phyloP scores from a whole-genome alignment of 2,797 vertebrate species.

The Percopsis omiscomaycus region DNA sequence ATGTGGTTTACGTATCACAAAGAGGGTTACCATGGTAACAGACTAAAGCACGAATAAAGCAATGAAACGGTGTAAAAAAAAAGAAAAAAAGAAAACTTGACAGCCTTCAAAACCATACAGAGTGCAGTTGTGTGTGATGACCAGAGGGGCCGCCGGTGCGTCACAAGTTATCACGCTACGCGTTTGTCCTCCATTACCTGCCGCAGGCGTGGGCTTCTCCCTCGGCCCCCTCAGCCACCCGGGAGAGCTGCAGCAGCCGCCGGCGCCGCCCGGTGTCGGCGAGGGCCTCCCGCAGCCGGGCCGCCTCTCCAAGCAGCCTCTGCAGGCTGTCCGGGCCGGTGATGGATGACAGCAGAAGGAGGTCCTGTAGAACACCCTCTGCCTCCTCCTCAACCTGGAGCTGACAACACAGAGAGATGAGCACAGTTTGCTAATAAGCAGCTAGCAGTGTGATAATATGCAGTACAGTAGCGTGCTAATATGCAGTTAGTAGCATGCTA shows the following conservation, averaged over 20 bases:
- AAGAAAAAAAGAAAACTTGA: too few species aligned
- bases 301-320: slow-evolving; percentile 70
- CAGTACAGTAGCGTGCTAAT: neutral
- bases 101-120: too few species aligned
- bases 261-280: slow-evolving; percentile 43
- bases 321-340: slow-evolving; percentile 68
- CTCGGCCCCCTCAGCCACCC: slow-evolving; percentile 78
- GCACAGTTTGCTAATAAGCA: neutral
- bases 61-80: too few species aligned
- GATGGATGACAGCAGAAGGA: slow-evolving; percentile 67
- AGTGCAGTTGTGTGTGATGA: too few species aligned
- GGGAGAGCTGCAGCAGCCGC: slow-evolving; percentile 76
- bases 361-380: slow-evolving; percentile 77
- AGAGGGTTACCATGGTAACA: too few species aligned
- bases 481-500: too few species aligned
- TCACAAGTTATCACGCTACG: too few species aligned
- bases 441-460: neutral
- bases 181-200: slow-evolving; percentile 61
- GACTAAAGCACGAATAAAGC: too few species aligned
- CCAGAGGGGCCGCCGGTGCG: too few species aligned
- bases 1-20: too few species aligned
- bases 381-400: slow-evolving; percentile 80
- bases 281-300: slow-evolving; percentile 66
- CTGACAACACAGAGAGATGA: slow-evolving; percentile 77
- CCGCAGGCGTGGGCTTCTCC: slow-evolving; percentile 70